These are phyloP conservation scores for Papilio aristodemus DNA, from an alignment of 1,140 invertebrate species.

Conservation along the genomic window DNA sequence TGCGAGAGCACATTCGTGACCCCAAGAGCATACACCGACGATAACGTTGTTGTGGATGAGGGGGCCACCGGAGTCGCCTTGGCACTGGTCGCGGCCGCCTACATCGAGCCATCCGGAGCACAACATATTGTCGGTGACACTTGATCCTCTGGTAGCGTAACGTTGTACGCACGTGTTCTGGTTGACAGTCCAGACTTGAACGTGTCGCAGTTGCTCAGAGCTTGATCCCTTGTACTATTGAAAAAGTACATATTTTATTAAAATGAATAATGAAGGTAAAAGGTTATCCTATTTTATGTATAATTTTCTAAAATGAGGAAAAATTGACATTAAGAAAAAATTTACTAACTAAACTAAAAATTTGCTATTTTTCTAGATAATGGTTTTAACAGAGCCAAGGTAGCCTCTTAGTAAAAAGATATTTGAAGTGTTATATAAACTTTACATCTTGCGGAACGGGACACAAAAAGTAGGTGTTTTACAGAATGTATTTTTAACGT, in stretches of 20 bases:
- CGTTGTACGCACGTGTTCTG: conserved; percentile 38
- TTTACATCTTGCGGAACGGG: too few relatives aligned
- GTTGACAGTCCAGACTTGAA: conserved; percentile 47
- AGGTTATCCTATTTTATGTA: neutral
- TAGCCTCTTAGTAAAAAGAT: too few relatives aligned
- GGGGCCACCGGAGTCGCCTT: conserved; percentile 84
- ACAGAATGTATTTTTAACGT: too few relatives aligned
- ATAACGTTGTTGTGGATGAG: conserved; percentile 77
- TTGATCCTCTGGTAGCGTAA: neutral
- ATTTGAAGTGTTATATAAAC: too few relatives aligned
- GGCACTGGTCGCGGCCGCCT: conserved; percentile 37
- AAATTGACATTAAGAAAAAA: neutral
- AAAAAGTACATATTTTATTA: neutral
- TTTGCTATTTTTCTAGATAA: too few relatives aligned
- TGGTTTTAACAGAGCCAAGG: too few relatives aligned
- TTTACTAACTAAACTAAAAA: too few relatives aligned
- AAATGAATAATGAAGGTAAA: too few relatives aligned
- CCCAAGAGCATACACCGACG: conserved; percentile 82
- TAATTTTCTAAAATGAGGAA: too few relatives aligned
- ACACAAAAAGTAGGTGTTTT: too few relatives aligned
- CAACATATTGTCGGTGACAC: conserved; percentile 27
- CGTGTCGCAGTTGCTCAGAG: conserved; percentile 33
- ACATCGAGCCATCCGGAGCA: conserved; percentile 27
- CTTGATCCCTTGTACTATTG: neutral
- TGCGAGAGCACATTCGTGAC: conserved; percentile 74